Evolutionary conservation across 2,888 invertebrate species (phyloP).

Genomic region (Quadroppia sp.): DNA sequence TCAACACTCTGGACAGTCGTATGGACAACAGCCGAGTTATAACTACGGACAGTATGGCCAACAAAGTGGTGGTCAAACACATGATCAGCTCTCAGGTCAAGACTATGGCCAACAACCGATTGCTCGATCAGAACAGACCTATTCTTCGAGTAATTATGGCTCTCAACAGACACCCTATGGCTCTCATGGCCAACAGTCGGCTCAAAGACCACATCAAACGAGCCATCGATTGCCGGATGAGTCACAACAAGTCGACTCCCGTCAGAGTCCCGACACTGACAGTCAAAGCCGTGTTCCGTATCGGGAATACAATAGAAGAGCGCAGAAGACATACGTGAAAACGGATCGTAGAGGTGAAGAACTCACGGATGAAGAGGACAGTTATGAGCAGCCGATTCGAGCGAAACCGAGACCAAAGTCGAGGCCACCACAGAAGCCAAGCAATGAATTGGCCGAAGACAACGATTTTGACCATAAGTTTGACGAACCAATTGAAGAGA

Average conservation of each 20-base stretch:
- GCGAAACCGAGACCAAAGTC: not conserved
- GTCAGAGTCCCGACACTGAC: not conserved
- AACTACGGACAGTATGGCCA: not conserved
- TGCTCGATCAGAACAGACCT: no score
- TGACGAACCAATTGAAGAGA: slow-evolving; percentile 12
- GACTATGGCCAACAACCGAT: not conserved
- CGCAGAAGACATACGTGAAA: not conserved
- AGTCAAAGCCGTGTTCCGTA: not conserved
- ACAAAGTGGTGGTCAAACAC: not conserved
- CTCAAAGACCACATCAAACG: not conserved
- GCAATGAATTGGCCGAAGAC: not conserved
- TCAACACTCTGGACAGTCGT: not conserved
- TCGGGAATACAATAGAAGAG: not conserved
- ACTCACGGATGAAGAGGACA: not conserved
- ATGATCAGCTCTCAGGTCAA: not conserved
- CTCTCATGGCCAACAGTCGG: no score
- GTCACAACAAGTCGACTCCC: not conserved
- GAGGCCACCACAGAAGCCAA: not conserved
- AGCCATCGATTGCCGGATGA: not conserved
- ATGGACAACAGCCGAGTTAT: not conserved
- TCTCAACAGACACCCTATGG: not conserved
- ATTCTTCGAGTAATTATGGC: no score
- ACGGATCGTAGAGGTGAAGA: slow-evolving; percentile 4
- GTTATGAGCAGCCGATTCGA: not conserved
- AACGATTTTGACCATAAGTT: not conserved